Evolutionary conservation across 1,140 invertebrate genomes (phyloP).

Genomic region (Drosophila sproati): DNA sequence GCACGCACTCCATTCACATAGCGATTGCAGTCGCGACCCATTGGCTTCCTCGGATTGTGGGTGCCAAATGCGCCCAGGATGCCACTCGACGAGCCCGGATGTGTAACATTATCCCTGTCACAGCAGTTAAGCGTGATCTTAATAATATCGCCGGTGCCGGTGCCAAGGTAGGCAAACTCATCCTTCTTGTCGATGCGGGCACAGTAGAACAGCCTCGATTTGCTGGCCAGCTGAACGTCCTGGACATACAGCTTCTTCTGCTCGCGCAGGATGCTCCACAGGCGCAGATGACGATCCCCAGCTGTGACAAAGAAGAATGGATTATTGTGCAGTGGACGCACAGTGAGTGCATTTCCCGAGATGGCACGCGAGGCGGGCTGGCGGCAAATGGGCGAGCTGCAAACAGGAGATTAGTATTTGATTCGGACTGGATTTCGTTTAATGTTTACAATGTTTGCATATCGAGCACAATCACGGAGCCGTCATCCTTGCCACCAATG

Average conservation of each 20-base stretch:
- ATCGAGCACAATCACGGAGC: slow-evolving; percentile 91
- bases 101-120: slow-evolving; percentile 86
- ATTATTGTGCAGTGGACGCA: slow-evolving; percentile 86
- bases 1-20: slow-evolving; percentile 88
- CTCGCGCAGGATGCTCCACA: slow-evolving; percentile 91
- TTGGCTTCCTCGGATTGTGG: slow-evolving; percentile 76
- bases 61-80: slow-evolving; percentile 89
- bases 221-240: slow-evolving; percentile 90
- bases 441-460: slow-evolving; percentile 86
- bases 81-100: slow-evolving; percentile 85
- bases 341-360: slow-evolving; percentile 87
- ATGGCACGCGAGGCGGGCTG: slow-evolving; percentile 87
- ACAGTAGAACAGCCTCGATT: slow-evolving; percentile 88
- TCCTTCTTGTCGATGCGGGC: slow-evolving; percentile 88
- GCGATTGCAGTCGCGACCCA: slow-evolving; percentile 80
- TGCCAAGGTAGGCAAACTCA: slow-evolving; percentile 92
- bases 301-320: slow-evolving; percentile 89
- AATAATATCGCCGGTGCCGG: slow-evolving; percentile 89
- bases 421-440: background rate
- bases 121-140: slow-evolving; percentile 89
- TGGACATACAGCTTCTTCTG: slow-evolving; percentile 89
- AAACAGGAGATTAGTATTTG: slow-evolving; percentile 10
- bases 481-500: slow-evolving; percentile 95
- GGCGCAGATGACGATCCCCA: slow-evolving; percentile 88
- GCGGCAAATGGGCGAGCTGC: slow-evolving; percentile 87